Base-by-base conservation (phyloP, 2,888 invertebrate species). In the Caenorhabditis wallacei region DNA sequence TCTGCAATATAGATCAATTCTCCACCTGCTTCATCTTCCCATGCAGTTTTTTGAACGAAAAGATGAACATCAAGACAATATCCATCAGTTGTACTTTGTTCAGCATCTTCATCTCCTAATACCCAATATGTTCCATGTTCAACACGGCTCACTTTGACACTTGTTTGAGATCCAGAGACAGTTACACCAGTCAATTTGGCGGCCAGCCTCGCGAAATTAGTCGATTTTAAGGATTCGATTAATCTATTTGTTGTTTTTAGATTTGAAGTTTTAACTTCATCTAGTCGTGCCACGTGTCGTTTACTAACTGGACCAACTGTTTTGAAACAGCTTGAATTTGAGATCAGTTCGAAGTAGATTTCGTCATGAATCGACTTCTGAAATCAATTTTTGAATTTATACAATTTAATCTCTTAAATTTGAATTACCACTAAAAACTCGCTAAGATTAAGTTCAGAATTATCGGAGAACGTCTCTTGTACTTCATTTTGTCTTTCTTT, bases 71-170 rank as follows among this genome's bases (percentile, higher is more conserved):
- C 87, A 13, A 87, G 68, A 30, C 76, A 80, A 75, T 78, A 85
- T 51, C 85, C 85, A 37, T 87, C 84, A 10, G 63, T 20, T 7
- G 56, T 53, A 48, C 75, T 79, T 66, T 82, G 75, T 26, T 83
- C 84, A 10, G 82, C 82, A 37, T 87, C 87, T 53, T 87, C 87
- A 61, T 87, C 87, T 26, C 87, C 89, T 16, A 86, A 63, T 51
- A 90, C 84, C 35, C 89, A 84, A 66, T 90, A 90, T 20, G 80
- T 84, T 8, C 90, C 89, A 10, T 86, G 82, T 30, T 86, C 64
- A 40, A 87, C 79, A 16, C 85, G 82, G 26, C 80, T 80, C 26
- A 90, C 66, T 51, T 59, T 74, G 7, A 86, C 68, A 30, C 85
- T 84, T 11, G 75, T 66, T 18, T 75, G 51, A 13, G 81, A 64